Evolutionary conservation across 2,113 vertebrate species (phyloP).

Genomic region (Perca schrenkii): DNA sequence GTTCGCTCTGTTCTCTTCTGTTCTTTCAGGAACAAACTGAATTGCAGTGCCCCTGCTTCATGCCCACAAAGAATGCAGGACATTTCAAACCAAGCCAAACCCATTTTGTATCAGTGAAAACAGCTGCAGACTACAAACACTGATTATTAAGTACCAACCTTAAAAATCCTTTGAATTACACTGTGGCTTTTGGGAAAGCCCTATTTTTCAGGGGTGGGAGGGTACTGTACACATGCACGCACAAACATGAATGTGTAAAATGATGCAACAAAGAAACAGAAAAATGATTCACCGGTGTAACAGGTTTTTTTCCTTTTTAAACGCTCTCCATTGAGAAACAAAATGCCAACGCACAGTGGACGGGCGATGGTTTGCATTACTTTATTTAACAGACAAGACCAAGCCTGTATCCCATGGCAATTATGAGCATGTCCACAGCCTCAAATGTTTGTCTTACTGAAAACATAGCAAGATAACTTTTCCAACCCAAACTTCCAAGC

Average conservation of each 20-base stretch:
- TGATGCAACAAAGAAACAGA: background rate
- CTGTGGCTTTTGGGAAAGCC: background rate
- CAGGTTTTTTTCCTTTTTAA: background rate
- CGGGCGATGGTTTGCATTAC: background rate
- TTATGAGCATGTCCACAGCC: background rate
- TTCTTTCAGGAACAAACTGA: constrained; percentile 1
- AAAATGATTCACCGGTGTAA: background rate
- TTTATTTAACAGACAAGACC: background rate
- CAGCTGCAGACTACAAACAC: background rate
- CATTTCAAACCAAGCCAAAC: background rate
- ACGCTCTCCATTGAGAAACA: background rate
- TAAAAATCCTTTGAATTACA: background rate
- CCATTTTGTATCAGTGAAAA: background rate
- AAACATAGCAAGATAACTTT: no score
- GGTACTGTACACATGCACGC: background rate
- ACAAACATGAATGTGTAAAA: background rate
- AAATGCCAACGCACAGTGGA: background rate
- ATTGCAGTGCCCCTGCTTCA: no score
- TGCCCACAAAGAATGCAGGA: background rate
- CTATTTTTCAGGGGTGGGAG: background rate
- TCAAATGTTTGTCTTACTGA: background rate
- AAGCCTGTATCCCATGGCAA: background rate
- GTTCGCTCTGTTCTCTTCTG: background rate
- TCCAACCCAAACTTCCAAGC: no score
- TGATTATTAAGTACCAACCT: background rate